phyloP scores from a whole-genome alignment of 2,113 vertebrate species.

The Donacobius atricapilla region DNA sequence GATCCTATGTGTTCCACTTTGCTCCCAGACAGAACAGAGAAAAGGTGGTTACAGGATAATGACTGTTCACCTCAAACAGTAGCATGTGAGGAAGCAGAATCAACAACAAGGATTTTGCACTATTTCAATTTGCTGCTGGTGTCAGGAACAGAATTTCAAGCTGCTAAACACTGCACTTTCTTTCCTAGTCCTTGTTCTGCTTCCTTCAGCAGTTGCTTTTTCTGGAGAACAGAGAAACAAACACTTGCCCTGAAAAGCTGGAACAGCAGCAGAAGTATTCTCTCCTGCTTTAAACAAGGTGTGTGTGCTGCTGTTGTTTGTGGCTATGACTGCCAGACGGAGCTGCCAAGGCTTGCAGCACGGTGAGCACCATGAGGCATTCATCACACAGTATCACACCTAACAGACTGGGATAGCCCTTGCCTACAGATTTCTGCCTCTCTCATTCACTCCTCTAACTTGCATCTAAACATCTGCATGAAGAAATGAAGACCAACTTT shows the following conservation, averaged over 20 bases:
- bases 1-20: not conserved
- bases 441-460: not conserved
- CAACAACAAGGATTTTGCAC: not conserved
- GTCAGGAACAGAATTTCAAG: not conserved
- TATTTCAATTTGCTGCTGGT: not conserved
- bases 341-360: not conserved
- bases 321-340: not conserved
- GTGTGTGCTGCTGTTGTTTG: not conserved
- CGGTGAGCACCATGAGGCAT: accelerated
- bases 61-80: not conserved
- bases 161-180: not conserved
- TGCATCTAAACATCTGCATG: not conserved
- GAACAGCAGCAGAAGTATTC: not conserved
- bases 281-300: not conserved
- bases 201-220: not conserved
- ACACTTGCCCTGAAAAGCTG: not conserved
- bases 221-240: not conserved
- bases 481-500: not conserved
- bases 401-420: not conserved
- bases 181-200: not conserved
- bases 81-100: not conserved
- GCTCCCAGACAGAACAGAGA: not conserved
- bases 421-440: not conserved
- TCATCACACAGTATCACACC: not conserved
- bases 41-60: not conserved